These are phyloP conservation scores for Incurvaria masculella DNA, from an alignment of 2,888 invertebrate genomes.

Conservation along the genomic window DNA sequence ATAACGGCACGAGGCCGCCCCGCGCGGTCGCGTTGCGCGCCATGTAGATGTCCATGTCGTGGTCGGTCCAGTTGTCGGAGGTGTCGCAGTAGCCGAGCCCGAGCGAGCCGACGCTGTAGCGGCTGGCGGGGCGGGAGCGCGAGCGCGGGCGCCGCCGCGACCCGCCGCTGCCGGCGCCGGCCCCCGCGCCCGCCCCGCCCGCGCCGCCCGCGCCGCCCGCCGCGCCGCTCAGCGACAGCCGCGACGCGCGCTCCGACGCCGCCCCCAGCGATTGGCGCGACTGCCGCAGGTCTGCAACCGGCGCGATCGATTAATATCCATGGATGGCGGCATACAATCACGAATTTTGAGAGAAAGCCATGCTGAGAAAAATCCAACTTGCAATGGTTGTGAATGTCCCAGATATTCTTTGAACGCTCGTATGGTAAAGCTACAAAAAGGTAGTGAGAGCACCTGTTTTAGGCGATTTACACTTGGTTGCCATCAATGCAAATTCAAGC, in stretches of 20 bases:
- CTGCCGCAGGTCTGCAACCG: constrained; percentile 70
- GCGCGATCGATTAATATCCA: background rate
- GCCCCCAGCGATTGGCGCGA: constrained; percentile 83
- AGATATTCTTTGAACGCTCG: too few relatives aligned
- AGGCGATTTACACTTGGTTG: too few relatives aligned
- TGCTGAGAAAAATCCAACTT: too few relatives aligned
- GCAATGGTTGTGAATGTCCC: too few relatives aligned
- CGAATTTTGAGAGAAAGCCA: too few relatives aligned
- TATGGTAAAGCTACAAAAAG: too few relatives aligned
- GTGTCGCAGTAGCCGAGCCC: constrained; percentile 87
- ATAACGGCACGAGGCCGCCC: constrained; percentile 81
- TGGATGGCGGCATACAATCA: too few relatives aligned
- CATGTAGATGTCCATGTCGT: constrained; percentile 95
- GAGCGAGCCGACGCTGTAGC: constrained; percentile 77
- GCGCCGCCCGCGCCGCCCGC: constrained; percentile 60
- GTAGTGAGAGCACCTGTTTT: too few relatives aligned
- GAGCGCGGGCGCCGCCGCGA: constrained; percentile 73
- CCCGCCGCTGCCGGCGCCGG: constrained; percentile 52
- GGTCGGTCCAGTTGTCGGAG: constrained; percentile 91
- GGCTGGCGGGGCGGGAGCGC: constrained; percentile 76
- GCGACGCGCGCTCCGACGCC: constrained; percentile 77
- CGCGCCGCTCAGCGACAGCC: constrained; percentile 67
- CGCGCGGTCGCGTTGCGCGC: constrained; percentile 86
- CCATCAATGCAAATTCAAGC: too few relatives aligned
- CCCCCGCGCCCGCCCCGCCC: too few relatives aligned